Percentiles rank a stretch among this genome's conserved stretches.
phyloP scores from a whole-genome alignment of 2,888 invertebrate genomes.

The Trichopria drosophilae region DNA sequence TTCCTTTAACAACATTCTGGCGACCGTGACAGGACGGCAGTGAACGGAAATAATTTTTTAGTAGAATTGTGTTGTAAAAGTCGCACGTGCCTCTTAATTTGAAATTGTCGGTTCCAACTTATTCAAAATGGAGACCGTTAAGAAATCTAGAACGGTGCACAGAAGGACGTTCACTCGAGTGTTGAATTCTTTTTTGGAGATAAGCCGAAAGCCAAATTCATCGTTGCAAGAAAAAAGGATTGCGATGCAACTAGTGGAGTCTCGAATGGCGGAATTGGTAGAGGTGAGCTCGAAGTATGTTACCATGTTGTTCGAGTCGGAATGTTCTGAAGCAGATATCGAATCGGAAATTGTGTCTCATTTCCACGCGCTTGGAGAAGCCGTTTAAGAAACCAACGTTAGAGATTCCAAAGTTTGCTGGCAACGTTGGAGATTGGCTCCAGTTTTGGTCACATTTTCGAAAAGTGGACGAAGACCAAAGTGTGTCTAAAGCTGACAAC shows the following conservation, averaged over 20 bases:
- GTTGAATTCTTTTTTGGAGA: constrained; percentile 21
- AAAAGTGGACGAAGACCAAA: constrained; percentile 38
- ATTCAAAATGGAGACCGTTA: constrained; percentile 24
- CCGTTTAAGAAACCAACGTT: constrained; percentile 32
- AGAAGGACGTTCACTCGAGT: constrained; percentile 23
- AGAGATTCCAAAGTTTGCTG: constrained; percentile 38
- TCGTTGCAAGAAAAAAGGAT: constrained; percentile 1
- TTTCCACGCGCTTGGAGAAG: constrained; percentile 15
- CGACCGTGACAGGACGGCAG: too few species aligned
- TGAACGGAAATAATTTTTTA: too few species aligned
- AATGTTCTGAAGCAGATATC: constrained; percentile 4
- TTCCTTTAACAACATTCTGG: too few species aligned
- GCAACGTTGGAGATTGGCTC: constrained; percentile 38
- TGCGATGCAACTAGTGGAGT: constrained; percentile 23
- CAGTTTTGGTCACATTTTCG: constrained; percentile 41
- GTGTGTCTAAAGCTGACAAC: constrained; percentile 35
- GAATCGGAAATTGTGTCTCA: constrained; percentile 26
- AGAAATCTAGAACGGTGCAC: constrained; percentile 21
- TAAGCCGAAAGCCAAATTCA: constrained; percentile 11
- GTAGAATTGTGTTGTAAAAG: too few species aligned
- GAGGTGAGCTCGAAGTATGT: constrained; percentile 17
- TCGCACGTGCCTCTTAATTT: too few species aligned
- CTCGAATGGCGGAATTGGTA: constrained; percentile 27
- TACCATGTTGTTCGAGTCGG: constrained; percentile 13
- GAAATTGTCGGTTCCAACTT: too few species aligned